Evolutionary conservation across 2,888 invertebrate genomes (phyloP), one percentile per base, ranked within the genome.

Genomic region (Scaptomyza cyrtandrae): DNA sequence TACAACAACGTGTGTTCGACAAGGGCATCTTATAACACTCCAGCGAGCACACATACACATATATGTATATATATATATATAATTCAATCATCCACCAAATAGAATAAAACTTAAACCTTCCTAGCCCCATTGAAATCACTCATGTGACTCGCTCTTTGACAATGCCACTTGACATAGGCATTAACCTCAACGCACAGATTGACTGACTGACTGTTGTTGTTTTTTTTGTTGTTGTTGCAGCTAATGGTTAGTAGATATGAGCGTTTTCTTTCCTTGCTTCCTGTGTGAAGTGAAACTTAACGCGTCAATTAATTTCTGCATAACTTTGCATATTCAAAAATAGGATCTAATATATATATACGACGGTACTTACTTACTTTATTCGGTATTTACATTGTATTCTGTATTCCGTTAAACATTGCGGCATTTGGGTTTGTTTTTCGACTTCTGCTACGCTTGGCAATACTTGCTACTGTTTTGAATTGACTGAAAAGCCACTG

Each of bases 121-220:
- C 45, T 39, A 19, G 19, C 19, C 19, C 48, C 44, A 31, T 37
- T 52, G 68, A 60, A 71, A 48, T 78, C 81, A 69, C 37, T 80
- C 86, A 84, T 75, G 86, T 86, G 29, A 6, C 27, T 80, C 75
- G 61, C 63, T 67, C 52, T 72, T 64, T 68, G 55, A 68, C 78
- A 72, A 80, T 75, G 78, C 62, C 73, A 86, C 81, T 86, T 88
- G 81, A 86, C 89, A 86, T 86, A 71, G 71, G 64, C 60, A 72
- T 72, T 69, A 59, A 54, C 66, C 75, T 68, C 69, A 55, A 45
- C 63, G 52, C 63, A 29, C 39, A 27, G 62, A 62, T 62, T 73
- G 62, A 59, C 55, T 50, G 55, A n/a, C n/a, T n/a, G n/a, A n/a
- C n/a, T n/a, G n/a, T n/a, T n/a, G n/a, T n/a, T n/a, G n/a, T n/a